Base-by-base conservation (phyloP, 2,113 vertebrate species). In the Labeo catla region DNA sequence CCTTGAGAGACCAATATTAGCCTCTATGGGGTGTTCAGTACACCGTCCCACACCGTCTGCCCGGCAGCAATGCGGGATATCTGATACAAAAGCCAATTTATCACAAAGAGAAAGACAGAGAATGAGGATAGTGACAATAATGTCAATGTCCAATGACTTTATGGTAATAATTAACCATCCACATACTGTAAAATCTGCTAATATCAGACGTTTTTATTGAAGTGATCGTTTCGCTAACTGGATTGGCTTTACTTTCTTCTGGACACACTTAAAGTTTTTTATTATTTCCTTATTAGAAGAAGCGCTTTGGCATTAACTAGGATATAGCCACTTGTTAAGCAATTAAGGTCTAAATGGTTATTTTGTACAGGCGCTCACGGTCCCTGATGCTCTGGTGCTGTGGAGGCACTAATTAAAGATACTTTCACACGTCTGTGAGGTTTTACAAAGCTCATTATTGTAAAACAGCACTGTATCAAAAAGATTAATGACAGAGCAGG, bases 321-420 rank as follows among this genome's bases (percentile, higher is more conserved):
- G 61, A 65, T 59, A 83, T 86, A 84, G 83, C 76, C 81, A 76
- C 68, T 83, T 59, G 80, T 73, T 66, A 54, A 59, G 81, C 79
- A 86, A 89, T 89, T 84, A 89, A 76, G 81, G 47, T 59, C 74
- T 84, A 81, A 89, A 81, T 84, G 86, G 36, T 72, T 88, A 47
- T 66, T 72, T 76, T 86, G 76, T 85, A 28, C 47, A 59, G 34
- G 8, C 8, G 34, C 50, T 57, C 34, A 39, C 16, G 4, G 76
- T 12, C 50, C 50, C 76, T 78, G 74, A 28, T 52, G 47, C 76
- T 78, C 28, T 39, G 34, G 39, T 39, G 68, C 68, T 43, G 45
- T 13, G 0, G 15, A 78, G 4, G 19, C 77, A 45, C 77, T 80
- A 80, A 80, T 61, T 61, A 45, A 78, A 78, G 21, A 54, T 19